Conservation (phyloP, 92 coral and sea anemone species). For the Diadumene lineata region DNA sequence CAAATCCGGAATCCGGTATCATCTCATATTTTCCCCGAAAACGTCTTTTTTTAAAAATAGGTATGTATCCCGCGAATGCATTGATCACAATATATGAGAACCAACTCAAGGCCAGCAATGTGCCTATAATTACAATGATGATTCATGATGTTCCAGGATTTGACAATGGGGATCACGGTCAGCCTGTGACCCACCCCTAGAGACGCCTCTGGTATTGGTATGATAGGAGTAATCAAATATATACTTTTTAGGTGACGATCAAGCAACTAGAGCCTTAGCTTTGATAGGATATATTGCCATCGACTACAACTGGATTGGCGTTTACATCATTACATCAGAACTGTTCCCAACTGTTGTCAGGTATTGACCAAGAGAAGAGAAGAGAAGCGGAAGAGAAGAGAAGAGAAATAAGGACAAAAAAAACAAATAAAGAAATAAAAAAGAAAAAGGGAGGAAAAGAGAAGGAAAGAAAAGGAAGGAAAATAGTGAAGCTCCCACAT, state of each 20-base stretch:
- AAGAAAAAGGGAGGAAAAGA: background rate
- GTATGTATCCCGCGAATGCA: too few species aligned
- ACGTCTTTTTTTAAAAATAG: too few species aligned
- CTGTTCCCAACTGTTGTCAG: constrained; percentile 18
- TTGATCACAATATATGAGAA: too few species aligned
- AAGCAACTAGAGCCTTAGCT: constrained; percentile 13
- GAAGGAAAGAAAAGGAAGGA: background rate
- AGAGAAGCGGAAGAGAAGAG: background rate
- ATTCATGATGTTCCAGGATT: too few species aligned
- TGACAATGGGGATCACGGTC: too few species aligned
- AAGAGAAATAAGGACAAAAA: background rate
- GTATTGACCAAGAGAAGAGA: background rate
- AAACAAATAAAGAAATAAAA: background rate
- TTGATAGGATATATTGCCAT: constrained; percentile 9
- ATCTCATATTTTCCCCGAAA: too few species aligned
- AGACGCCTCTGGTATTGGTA: background rate
- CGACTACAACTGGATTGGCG: constrained; percentile 18
- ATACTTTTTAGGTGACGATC: background rate
- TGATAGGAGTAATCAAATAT: background rate
- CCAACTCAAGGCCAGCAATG: too few species aligned
- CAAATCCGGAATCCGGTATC: too few species aligned
- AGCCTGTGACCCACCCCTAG: too few species aligned
- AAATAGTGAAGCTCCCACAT: too few species aligned
- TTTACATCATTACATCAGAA: constrained; percentile 18
- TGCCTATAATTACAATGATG: too few species aligned